phyloP scores from a whole-genome alignment of 2,888 invertebrate genomes.

The Folsomia candida region DNA sequence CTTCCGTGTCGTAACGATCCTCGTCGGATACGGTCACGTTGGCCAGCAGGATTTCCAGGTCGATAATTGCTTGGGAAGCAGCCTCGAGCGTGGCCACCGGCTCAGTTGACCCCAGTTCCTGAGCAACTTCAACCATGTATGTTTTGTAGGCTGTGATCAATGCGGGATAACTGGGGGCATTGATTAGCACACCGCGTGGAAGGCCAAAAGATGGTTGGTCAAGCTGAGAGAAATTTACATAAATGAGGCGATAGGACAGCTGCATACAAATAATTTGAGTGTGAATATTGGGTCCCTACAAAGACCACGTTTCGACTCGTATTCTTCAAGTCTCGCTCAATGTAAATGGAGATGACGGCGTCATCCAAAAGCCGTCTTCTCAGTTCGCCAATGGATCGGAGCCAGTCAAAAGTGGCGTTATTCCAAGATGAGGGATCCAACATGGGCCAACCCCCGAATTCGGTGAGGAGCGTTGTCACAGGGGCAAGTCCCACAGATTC shows the following conservation, averaged over 20 bases:
- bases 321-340: conserved; percentile 40
- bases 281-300: too few relatives aligned
- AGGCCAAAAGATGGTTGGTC: conserved; percentile 36
- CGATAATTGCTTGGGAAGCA: conserved; percentile 33
- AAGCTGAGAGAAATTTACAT: conserved; percentile 17
- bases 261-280: too few relatives aligned
- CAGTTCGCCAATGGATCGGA: conserved; percentile 22
- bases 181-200: conserved; percentile 32
- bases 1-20: conserved; percentile 35
- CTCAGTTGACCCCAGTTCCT: conserved; percentile 12
- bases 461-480: conserved; percentile 17
- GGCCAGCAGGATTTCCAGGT: conserved; percentile 41
- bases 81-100: conserved; percentile 15
- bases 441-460: conserved; percentile 39
- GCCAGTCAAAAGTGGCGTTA: conserved; percentile 25
- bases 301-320: conserved; percentile 32
- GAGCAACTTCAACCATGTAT: conserved; percentile 34
- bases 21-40: conserved; percentile 39
- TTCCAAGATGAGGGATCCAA: conserved; percentile 28
- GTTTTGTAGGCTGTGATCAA: conserved; percentile 37
- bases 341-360: conserved; percentile 26
- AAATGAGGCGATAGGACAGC: too few relatives aligned
- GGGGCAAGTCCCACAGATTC: conserved; percentile 34
- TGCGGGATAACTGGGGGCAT: conserved; percentile 25
- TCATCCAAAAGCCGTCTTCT: conserved; percentile 24